These are phyloP conservation scores for Paelopatides confundens DNA, from an alignment of 53 echinoderm and acorn worm genomes.

Conservation along the genomic window DNA sequence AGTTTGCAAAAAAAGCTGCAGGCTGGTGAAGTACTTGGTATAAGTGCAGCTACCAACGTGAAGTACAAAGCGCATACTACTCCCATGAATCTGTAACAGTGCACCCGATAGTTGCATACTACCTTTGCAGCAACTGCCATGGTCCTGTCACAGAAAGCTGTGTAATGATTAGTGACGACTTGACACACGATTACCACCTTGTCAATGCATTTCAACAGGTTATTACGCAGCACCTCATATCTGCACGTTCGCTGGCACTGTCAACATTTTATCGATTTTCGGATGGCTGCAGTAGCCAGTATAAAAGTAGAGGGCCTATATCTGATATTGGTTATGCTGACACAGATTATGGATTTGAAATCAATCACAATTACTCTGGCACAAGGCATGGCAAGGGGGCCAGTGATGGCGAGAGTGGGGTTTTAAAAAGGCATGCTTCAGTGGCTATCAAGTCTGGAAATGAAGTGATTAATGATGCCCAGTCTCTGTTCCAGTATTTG, in stretches of 20 bases:
- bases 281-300: slow-evolving; percentile 73
- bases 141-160: slow-evolving; percentile 32
- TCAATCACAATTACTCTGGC: slow-evolving; percentile 59
- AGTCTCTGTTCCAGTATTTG: slow-evolving; percentile 46
- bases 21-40: slow-evolving; percentile 31
- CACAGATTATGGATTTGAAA: slow-evolving; percentile 10
- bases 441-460: slow-evolving; percentile 64
- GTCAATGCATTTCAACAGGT: slow-evolving; percentile 63
- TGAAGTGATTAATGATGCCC: slow-evolving; percentile 56
- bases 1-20: slow-evolving; percentile 30
- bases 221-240: slow-evolving; percentile 38
- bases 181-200: slow-evolving; percentile 62
- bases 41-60: slow-evolving; percentile 62
- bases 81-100: slow-evolving; percentile 67
- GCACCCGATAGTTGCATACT: slow-evolving; percentile 66
- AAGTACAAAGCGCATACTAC: slow-evolving; percentile 72
- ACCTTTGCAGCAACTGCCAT: slow-evolving; percentile 42
- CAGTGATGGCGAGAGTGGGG: slow-evolving; percentile 84
- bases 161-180: slow-evolving; percentile 59
- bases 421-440: slow-evolving; percentile 63
- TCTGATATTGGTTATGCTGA: slow-evolving; percentile 56
- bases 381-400: slow-evolving; percentile 79
- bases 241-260: slow-evolving; percentile 11
- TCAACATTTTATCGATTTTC: slow-evolving; percentile 48
- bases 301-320: slow-evolving; percentile 66